Percentiles rank a stretch among this genome's conserved stretches.
phyloP scores from a whole-genome alignment of 2,888 invertebrate species.

The Petrophora chlorosata region DNA sequence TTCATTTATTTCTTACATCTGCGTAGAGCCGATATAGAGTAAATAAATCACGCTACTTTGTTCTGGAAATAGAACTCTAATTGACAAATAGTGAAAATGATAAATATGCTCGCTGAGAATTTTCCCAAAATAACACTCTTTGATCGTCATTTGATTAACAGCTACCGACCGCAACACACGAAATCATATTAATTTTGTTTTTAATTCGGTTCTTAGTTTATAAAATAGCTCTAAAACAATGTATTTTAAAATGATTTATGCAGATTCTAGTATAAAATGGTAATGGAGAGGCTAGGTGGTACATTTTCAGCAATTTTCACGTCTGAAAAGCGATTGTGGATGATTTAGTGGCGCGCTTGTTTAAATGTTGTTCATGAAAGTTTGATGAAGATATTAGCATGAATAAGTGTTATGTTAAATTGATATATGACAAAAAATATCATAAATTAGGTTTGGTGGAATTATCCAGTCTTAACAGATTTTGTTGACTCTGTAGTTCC shows the following conservation, averaged over 20 bases:
- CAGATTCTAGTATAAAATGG: slow-evolving; percentile 43
- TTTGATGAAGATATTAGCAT: slow-evolving; percentile 17
- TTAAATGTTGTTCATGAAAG: slow-evolving; percentile 12
- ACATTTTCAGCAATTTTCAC: slow-evolving; percentile 45
- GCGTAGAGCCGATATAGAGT: slow-evolving; percentile 44
- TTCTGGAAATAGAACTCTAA: slow-evolving; percentile 79
- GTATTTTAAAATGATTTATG: slow-evolving; percentile 69
- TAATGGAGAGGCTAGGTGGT: slow-evolving; percentile 40
- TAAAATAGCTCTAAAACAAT: slow-evolving; percentile 54
- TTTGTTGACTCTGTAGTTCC: no score
- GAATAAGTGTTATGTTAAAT: slow-evolving; percentile 4
- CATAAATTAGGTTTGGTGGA: no score
- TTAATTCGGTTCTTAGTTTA: slow-evolving; percentile 58
- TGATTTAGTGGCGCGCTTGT: slow-evolving; percentile 41
- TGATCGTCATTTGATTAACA: slow-evolving; percentile 80
- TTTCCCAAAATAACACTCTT: slow-evolving; percentile 76
- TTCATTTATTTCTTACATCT: slow-evolving; percentile 22
- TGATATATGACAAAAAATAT: no score
- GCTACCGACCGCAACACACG: slow-evolving; percentile 64
- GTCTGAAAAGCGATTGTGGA: slow-evolving; percentile 36
- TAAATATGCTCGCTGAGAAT: slow-evolving; percentile 76
- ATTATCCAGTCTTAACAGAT: no score
- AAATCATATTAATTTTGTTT: slow-evolving; percentile 80
- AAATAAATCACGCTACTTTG: slow-evolving; percentile 77
- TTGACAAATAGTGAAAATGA: slow-evolving; percentile 83